phyloP scores from a whole-genome alignment of 2,113 vertebrate genomes.

The Mesocricetus auratus region DNA sequence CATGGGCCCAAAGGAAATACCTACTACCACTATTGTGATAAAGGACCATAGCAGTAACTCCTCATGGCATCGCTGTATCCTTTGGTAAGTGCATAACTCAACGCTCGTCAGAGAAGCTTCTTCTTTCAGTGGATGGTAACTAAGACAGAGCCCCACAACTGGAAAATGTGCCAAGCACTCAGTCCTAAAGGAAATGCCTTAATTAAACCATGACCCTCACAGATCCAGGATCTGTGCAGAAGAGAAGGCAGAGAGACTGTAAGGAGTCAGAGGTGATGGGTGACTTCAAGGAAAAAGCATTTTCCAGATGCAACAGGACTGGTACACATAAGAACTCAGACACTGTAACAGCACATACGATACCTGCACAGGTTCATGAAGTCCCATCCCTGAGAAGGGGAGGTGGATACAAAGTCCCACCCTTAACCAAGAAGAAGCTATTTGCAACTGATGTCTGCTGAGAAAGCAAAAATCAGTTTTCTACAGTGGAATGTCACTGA shows the following conservation, averaged over 20 bases:
- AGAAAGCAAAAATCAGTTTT: not conserved
- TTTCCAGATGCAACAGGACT: too few species aligned
- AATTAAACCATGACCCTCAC: not conserved
- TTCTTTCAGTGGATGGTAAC: too few species aligned
- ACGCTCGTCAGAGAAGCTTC: too few species aligned
- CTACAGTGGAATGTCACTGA: not conserved
- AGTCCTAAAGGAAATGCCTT: not conserved
- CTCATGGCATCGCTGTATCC: not conserved
- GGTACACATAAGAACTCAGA: too few species aligned
- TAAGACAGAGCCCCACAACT: not conserved
- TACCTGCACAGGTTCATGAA: not conserved
- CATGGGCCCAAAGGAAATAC: not conserved
- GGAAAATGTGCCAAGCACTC: not conserved
- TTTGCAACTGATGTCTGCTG: not conserved
- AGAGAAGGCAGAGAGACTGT: not conserved
- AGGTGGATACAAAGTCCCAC: not conserved
- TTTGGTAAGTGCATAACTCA: too few species aligned
- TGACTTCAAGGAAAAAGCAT: not conserved
- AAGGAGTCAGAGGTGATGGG: not conserved
- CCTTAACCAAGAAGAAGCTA: not conserved
- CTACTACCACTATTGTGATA: not conserved
- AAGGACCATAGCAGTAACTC: not conserved
- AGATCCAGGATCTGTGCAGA: not conserved
- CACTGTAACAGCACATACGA: too few species aligned
- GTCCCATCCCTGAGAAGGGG: too few species aligned